Evolutionary conservation across 1,140 invertebrate species (phyloP).

Genomic region (Drosophila mauritiana): DNA sequence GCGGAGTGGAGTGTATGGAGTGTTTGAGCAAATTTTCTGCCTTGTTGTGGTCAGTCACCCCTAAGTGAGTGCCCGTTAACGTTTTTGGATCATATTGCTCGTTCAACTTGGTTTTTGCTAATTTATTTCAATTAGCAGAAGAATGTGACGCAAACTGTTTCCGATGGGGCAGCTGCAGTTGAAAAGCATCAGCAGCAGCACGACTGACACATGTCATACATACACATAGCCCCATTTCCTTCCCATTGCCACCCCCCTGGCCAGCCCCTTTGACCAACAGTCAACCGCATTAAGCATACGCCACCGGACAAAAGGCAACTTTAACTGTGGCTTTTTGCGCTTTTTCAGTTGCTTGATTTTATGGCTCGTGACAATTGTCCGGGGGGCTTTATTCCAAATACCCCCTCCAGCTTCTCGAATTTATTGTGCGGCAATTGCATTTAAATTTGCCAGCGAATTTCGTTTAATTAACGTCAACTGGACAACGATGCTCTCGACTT

Average conservation of each 20-base stretch:
- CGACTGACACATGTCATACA: conserved; percentile 55
- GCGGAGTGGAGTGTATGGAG: conserved; percentile 4
- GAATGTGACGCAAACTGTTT: conserved; percentile 67
- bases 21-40: conserved; percentile 51
- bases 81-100: conserved; percentile 50
- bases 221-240: neutral
- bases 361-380: conserved; percentile 81
- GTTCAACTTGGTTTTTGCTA: conserved; percentile 65
- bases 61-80: conserved; percentile 9
- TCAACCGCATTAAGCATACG: conserved; percentile 63
- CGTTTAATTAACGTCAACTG: conserved; percentile 71
- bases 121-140: conserved; percentile 79
- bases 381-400: conserved; percentile 3
- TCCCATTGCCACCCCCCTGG: neutral
- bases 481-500: conserved; percentile 13
- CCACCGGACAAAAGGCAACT: conserved; percentile 44
- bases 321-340: conserved; percentile 26
- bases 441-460: conserved; percentile 80
- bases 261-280: neutral
- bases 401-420: conserved; percentile 5
- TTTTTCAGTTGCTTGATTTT: conserved; percentile 64
- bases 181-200: conserved; percentile 35
- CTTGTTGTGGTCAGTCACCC: conserved; percentile 65
- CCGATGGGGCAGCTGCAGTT: conserved; percentile 38
- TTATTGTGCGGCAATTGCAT: conserved; percentile 80